These are phyloP conservation scores for Elanoides forficatus DNA, from an alignment of 2,113 vertebrate species.

Conservation along the genomic window DNA sequence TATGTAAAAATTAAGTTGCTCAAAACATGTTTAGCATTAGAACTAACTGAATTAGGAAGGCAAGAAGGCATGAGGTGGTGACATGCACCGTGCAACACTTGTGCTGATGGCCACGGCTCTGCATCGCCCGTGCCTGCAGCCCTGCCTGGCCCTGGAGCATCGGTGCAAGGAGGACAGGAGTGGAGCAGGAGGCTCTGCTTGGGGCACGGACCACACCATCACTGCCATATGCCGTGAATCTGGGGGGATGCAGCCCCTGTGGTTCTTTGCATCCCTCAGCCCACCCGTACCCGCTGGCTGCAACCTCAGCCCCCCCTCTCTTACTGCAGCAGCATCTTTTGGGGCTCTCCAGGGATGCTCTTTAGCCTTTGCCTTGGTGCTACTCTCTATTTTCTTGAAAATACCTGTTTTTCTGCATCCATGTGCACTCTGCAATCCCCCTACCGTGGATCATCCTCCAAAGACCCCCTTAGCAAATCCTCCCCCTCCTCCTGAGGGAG, in stretches of 20 bases:
- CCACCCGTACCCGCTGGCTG: accelerated
- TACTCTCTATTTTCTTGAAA: background rate
- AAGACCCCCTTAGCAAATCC: background rate
- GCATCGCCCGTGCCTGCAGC: background rate
- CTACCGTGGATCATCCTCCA: accelerated
- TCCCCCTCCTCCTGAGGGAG: background rate
- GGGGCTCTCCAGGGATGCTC: background rate
- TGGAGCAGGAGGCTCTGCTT: background rate
- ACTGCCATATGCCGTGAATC: background rate
- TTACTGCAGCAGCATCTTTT: background rate
- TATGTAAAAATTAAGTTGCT: background rate
- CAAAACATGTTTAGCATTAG: background rate
- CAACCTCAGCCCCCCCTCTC: background rate
- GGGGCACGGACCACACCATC: background rate
- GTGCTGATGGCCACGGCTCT: background rate
- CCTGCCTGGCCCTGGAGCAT: background rate
- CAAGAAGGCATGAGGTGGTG: background rate
- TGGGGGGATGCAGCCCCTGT: background rate
- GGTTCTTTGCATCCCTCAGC: background rate
- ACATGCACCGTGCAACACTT: accelerated
- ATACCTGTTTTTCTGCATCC: background rate
- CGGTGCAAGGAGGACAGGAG: accelerated
- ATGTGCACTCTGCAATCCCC: accelerated
- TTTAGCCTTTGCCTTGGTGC: background rate
- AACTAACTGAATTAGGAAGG: background rate